Base-by-base conservation (phyloP, 2,113 vertebrate species). In the Plectropomus leopardus region DNA sequence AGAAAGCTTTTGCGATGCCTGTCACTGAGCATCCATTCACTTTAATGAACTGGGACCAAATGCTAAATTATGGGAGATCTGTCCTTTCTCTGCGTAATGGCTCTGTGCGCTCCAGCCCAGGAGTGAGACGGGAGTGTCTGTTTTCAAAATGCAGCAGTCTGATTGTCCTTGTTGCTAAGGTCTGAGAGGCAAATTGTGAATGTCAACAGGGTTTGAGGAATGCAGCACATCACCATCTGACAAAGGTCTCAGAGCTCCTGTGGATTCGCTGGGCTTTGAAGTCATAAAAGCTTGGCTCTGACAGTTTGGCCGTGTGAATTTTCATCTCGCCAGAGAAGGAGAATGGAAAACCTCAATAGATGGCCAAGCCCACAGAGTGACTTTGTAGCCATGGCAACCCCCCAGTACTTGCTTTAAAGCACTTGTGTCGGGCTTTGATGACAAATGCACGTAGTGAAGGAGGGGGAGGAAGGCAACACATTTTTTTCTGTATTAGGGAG, bases 371-470 rank as follows among this genome's bases (percentile, higher is more conserved):
- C 66, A 82, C 76, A 72, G 88, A 88, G 86, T 80, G 89, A 89
- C 87, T 77, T 77, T 77, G 93, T 94, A 80, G 81, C 93, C 81
- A 94, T 93, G 87, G 92, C 89, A 94, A 94, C 89, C 32, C n/a
- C 44, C 48, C 44, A 80, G 82, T 73, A 84, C 76, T 84, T 72
- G 72, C 82, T 90, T 72, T 70, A 83, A 87, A 85, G 80, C 84
- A 85, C 76, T 84, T 65, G 85, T 82, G 83, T 84, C 30, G 57
- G 58, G 73, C 89, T 93, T 91, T 91, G 89, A 93, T 88, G 88
- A 89, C 86, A 86, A 89, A 89, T 76, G 80, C 85, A 63, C 48
- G 30, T 42, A 45, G 85, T 51, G 84, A 50, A 81, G 76, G 66
- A 57, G 59, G 30, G 65, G 15, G 32, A 85, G 40, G 68, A 72